Conservation (phyloP, 2,797 vertebrate genomes). For the Hybognathus amarus region DNA sequence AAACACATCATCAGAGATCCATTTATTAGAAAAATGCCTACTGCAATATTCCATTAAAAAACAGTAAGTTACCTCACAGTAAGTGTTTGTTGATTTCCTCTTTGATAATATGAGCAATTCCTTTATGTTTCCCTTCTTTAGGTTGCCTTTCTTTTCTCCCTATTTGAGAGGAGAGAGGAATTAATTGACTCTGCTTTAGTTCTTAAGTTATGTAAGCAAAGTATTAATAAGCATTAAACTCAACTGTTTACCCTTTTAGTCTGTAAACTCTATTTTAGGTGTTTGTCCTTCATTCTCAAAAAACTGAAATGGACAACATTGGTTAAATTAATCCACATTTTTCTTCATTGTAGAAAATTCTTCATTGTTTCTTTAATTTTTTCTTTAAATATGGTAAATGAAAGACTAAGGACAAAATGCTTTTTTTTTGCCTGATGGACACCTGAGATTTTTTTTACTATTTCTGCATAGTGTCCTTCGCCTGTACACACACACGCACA, state of each 20-base stretch:
- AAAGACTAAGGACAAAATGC: neutral
- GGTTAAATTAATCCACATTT: neutral
- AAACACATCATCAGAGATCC: neutral
- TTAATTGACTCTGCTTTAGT: constrained; percentile 24
- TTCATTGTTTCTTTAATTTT: no score
- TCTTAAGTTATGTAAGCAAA: constrained; percentile 37
- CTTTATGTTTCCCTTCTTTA: neutral
- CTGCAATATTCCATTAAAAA: neutral
- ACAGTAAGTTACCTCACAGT: no score
- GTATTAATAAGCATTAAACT: neutral
- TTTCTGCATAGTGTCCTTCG: neutral
- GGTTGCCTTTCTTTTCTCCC: constrained; percentile 2
- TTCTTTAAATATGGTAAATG: neutral
- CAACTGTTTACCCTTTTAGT: constrained; percentile 6
- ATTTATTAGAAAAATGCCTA: neutral
- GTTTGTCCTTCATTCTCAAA: neutral
- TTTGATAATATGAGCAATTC: neutral
- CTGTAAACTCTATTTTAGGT: constrained; percentile 25
- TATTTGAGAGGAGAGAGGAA: neutral
- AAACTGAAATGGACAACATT: constrained; percentile 13
- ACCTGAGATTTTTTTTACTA: neutral
- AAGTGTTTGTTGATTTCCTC: neutral
- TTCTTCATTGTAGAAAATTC: neutral
- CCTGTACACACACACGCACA: no score
- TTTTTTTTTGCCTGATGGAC: neutral